Percentiles rank a stretch among this genome's conserved stretches.
Evolutionary conservation across 2,113 vertebrate species (phyloP).

Genomic region (Camelus bactrianus): DNA sequence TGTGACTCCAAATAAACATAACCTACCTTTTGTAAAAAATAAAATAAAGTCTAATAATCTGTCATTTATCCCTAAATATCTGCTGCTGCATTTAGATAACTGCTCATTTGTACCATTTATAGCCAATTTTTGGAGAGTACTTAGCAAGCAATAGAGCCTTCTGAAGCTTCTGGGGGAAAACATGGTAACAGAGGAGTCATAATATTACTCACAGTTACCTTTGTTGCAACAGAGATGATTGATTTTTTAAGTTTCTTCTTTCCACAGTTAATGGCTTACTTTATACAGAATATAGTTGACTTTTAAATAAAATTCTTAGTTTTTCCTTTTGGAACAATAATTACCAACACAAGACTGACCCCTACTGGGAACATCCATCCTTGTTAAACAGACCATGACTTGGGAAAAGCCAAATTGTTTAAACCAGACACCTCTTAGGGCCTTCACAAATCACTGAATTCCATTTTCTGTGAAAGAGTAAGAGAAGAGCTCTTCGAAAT

Average conservation of each 20-base stretch:
- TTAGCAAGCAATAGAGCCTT: not conserved
- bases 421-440: not conserved
- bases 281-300: not conserved
- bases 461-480: not conserved
- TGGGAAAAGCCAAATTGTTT: not conserved
- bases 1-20: constrained; percentile 79
- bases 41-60: not conserved
- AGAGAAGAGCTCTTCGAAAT: not conserved
- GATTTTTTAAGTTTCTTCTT: constrained; percentile 41
- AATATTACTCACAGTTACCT: not conserved
- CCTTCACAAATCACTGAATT: not conserved
- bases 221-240: not conserved
- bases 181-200: not conserved
- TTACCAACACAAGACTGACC: constrained; percentile 59
- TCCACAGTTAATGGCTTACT: not conserved
- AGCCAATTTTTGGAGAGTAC: constrained; percentile 1
- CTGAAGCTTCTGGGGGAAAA: not conserved
- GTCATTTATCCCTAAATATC: constrained; percentile 28
- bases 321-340: not conserved
- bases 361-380: constrained; percentile 23
- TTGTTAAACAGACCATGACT: not conserved
- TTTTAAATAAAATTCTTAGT: constrained; percentile 12
- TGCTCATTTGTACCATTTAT: constrained; percentile 26
- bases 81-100: constrained; percentile 19
- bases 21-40: constrained; percentile 63